Evolutionary conservation across 1,140 invertebrate species (phyloP).

Genomic region (Ceratosolen fusciceps): DNA sequence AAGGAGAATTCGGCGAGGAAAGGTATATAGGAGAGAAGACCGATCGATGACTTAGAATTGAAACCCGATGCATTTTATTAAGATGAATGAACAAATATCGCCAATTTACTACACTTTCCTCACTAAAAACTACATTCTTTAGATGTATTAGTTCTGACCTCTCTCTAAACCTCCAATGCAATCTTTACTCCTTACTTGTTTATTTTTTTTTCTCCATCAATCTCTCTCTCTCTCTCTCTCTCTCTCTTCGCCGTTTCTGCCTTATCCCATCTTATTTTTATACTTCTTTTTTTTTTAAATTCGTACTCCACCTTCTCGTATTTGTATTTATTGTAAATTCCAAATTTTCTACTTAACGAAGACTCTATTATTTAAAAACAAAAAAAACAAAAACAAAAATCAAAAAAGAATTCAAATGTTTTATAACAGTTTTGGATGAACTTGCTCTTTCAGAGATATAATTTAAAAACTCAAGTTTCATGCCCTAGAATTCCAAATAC

Average conservation of each 20-base stretch:
- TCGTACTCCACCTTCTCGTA: too few species aligned
- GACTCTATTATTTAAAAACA: too few species aligned
- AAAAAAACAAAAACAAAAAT: too few species aligned
- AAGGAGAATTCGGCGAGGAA: background rate
- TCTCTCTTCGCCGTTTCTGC: slow-evolving; percentile 1
- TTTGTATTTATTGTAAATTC: too few species aligned
- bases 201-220: background rate
- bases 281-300: too few species aligned
- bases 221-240: slow-evolving; percentile 12
- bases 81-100: slow-evolving; percentile 60
- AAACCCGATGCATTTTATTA: slow-evolving; percentile 65
- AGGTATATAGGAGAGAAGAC: background rate
- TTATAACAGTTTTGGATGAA: too few species aligned
- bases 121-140: slow-evolving; percentile 18
- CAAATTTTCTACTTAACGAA: too few species aligned
- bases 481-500: too few species aligned
- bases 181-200: background rate
- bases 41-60: slow-evolving; percentile 13
- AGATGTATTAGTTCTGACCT: slow-evolving; percentile 35
- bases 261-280: too few species aligned
- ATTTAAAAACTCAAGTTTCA: too few species aligned
- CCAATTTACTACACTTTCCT: slow-evolving; percentile 4
- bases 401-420: too few species aligned
- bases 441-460: too few species aligned
- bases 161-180: background rate